These are phyloP conservation scores for Gobio gobio DNA, from an alignment of 2,113 vertebrate species.

Conservation along the genomic window DNA sequence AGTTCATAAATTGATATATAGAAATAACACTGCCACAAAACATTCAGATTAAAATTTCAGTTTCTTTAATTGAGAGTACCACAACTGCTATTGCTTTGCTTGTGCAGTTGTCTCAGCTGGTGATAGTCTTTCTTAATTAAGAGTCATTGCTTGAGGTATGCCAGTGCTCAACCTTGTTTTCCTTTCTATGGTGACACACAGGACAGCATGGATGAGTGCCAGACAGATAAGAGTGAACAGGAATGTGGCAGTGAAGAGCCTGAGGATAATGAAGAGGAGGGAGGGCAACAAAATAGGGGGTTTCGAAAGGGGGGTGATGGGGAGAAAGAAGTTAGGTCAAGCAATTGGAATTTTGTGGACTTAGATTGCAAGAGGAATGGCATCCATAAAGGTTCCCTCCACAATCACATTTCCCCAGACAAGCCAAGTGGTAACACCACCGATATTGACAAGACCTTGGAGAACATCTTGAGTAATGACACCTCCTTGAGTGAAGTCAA, in stretches of 20 bases:
- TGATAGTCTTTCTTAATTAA: conserved; percentile 56
- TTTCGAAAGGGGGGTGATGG: conserved; percentile 16
- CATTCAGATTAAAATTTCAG: background rate
- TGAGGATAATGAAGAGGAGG: conserved; percentile 74
- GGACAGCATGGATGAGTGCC: conserved; percentile 71
- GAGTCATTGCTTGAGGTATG: conserved; percentile 54
- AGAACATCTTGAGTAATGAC: conserved; percentile 80
- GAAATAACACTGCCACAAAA: background rate
- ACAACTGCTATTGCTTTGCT: background rate
- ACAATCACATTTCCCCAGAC: conserved; percentile 58
- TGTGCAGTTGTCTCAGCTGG: background rate
- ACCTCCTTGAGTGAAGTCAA: conserved; percentile 81
- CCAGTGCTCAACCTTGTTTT: conserved; percentile 57
- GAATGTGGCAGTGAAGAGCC: conserved; percentile 77
- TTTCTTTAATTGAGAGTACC: background rate
- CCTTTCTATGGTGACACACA: conserved; percentile 63
- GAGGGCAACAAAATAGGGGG: conserved; percentile 54
- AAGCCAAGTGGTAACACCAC: conserved; percentile 75
- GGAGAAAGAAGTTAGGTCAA: conserved; percentile 53
- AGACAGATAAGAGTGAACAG: conserved; percentile 78
- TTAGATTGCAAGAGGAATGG: conserved; percentile 57
- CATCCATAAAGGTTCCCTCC: conserved; percentile 54
- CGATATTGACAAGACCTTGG: conserved; percentile 81
- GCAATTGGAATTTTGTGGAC: background rate
- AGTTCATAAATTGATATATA: background rate